A percentile compares a stretch with the other conserved stretches of the same genome.
phyloP scores from a whole-genome alignment of 2,113 vertebrate genomes.

The Meriones unguiculatus region DNA sequence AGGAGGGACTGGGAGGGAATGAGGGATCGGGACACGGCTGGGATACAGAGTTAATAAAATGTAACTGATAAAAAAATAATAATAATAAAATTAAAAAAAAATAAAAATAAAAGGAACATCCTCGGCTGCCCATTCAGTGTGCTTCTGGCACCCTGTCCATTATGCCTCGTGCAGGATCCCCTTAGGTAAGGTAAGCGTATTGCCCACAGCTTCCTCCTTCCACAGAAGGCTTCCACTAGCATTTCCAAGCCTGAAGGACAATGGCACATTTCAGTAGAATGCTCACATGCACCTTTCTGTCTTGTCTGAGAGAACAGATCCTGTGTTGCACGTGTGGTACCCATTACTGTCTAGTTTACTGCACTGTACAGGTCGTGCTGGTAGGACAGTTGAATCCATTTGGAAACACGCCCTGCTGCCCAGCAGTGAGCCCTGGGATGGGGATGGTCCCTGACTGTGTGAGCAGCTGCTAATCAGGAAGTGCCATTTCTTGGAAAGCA shows the following conservation, averaged over 20 bases:
- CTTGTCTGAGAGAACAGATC: background rate
- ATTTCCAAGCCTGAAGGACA: background rate
- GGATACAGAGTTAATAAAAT: too few species aligned
- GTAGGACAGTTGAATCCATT: background rate
- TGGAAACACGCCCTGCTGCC: background rate
- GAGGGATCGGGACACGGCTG: too few species aligned
- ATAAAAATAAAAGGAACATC: rapidly evolving
- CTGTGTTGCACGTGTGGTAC: background rate
- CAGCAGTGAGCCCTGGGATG: rapidly evolving
- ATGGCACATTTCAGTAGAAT: background rate
- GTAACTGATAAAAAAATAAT: too few species aligned
- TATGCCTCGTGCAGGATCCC: too few species aligned
- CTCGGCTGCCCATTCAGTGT: background rate
- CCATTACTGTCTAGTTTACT: background rate
- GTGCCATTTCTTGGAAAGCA: background rate
- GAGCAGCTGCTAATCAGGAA: background rate
- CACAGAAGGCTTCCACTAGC: background rate
- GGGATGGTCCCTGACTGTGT: background rate
- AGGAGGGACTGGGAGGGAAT: too few species aligned
- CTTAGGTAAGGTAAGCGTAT: background rate
- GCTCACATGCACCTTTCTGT: background rate
- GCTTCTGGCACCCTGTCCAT: background rate
- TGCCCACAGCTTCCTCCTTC: background rate
- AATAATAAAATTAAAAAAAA: too few species aligned
- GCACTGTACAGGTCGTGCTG: too few species aligned